These are phyloP conservation scores for Caenorhabditis inopinata DNA, from an alignment of 1,140 invertebrate species.

Conservation along the genomic window DNA sequence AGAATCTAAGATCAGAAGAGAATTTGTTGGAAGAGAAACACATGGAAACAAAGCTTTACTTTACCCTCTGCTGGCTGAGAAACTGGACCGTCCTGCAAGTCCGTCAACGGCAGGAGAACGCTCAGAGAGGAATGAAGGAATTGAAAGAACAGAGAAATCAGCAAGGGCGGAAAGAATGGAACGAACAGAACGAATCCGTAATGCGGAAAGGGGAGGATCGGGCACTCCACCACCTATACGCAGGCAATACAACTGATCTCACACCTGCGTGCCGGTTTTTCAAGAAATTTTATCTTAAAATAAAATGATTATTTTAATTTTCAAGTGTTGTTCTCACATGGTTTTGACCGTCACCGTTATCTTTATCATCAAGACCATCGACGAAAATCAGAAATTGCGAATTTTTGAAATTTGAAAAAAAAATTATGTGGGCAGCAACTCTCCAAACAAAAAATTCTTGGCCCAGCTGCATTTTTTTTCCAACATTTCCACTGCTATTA, in stretches of 20 bases:
- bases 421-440: no score
- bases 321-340: no score
- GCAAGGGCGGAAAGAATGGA: neutral
- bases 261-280: neutral
- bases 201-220: neutral
- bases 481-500: no score
- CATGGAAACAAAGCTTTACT: conserved; percentile 5
- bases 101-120: neutral
- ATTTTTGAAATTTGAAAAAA: no score
- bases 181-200: neutral
- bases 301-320: no score
- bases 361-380: no score
- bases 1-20: neutral
- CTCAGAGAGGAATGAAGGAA: neutral
- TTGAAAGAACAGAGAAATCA: neutral
- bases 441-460: no score
- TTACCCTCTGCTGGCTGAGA: neutral
- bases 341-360: no score
- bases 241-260: neutral
- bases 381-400: no score
- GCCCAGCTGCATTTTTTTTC: no score
- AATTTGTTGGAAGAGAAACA: neutral
- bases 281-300: no score
- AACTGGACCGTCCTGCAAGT: neutral
- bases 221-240: neutral